phyloP scores from a whole-genome alignment of 1,140 invertebrate genomes.

The Gonioctena quinquepunctata region DNA sequence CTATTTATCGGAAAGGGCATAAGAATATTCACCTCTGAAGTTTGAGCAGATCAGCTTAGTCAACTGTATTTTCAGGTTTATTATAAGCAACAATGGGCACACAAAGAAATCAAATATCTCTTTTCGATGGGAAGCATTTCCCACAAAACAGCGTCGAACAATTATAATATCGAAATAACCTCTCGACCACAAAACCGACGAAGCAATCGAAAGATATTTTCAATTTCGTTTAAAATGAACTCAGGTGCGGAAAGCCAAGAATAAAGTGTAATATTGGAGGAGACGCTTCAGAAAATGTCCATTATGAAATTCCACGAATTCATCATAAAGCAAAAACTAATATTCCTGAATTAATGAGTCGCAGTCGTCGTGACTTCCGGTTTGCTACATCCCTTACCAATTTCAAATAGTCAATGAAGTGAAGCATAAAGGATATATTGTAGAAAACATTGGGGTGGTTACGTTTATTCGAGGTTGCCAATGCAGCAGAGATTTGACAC shows the following conservation, averaged over 20 bases:
- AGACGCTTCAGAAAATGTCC: not conserved
- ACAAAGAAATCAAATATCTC: too few species aligned
- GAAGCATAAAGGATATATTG: not conserved
- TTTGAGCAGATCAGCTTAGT: too few species aligned
- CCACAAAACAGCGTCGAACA: not conserved
- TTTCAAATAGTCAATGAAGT: not conserved
- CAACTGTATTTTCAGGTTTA: too few species aligned
- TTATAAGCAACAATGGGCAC: too few species aligned
- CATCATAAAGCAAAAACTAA: slow-evolving; percentile 3
- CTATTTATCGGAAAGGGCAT: too few species aligned
- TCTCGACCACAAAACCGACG: not conserved
- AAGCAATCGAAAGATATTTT: not conserved
- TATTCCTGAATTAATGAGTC: slow-evolving; percentile 5
- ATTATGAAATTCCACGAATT: slow-evolving; percentile 3
- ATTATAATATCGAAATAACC: not conserved
- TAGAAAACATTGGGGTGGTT: not conserved
- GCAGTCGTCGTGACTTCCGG: not conserved
- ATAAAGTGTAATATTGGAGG: slow-evolving; percentile 1
- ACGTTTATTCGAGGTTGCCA: not conserved
- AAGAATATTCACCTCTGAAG: too few species aligned
- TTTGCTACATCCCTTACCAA: not conserved
- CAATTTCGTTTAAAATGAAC: not conserved
- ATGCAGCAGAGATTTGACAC: not conserved
- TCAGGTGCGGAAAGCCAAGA: not conserved
- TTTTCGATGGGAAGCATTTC: not conserved